phyloP scores from a whole-genome alignment of 2,113 vertebrate genomes.

The Urocitellus parryii region DNA sequence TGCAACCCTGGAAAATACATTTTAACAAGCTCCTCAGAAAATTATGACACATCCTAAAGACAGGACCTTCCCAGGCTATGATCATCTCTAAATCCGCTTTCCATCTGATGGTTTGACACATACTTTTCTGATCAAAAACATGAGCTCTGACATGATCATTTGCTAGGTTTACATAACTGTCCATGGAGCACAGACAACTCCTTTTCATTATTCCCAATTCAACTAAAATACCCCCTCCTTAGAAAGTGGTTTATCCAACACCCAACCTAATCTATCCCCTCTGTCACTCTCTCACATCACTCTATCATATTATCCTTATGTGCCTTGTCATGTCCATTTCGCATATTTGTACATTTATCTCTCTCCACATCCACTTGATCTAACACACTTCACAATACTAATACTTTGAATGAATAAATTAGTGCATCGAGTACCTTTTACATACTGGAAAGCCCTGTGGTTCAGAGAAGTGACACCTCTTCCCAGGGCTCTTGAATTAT shows the following conservation, averaged over 20 bases:
- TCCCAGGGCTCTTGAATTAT: neutral
- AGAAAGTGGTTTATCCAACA: no score
- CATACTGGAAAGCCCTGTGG: neutral
- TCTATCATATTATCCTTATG: neutral
- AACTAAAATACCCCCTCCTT: no score
- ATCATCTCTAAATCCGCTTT: neutral
- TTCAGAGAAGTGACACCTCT: neutral
- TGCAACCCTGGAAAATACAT: neutral
- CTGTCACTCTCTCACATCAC: neutral
- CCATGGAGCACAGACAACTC: no score
- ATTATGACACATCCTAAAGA: neutral
- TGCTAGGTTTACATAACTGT: no score
- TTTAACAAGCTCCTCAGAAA: neutral
- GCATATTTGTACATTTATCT: neutral
- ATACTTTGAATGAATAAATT: neutral
- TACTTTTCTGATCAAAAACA: no score
- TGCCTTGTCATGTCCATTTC: neutral
- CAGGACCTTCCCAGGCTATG: neutral
- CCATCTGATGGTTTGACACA: no score
- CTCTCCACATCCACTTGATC: neutral
- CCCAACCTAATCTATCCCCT: no score
- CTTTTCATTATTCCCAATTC: no score
- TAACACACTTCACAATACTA: neutral
- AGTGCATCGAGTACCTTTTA: neutral
- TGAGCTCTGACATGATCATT: no score